Evolutionary conservation across 2,888 invertebrate genomes (phyloP).

Genomic region (Calliscelio sp.): DNA sequence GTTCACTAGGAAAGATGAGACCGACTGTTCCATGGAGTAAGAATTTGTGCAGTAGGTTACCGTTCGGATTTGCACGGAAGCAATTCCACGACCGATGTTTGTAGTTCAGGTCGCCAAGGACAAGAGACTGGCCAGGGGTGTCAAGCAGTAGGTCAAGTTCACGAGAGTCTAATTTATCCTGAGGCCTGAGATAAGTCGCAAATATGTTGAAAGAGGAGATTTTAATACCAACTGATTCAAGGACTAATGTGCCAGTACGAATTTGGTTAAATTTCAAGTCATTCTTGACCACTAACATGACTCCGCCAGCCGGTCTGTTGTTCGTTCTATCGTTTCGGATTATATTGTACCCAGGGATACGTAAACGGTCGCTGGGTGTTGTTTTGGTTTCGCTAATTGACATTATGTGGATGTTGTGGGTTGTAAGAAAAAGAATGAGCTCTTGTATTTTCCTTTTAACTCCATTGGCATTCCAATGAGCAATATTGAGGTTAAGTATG

Average conservation of each 20-base stretch:
- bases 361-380: background rate
- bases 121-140: background rate
- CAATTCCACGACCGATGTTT: background rate
- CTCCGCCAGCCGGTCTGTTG: background rate
- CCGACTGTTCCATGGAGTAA: background rate
- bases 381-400: background rate
- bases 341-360: background rate
- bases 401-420: background rate
- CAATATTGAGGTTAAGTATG: background rate
- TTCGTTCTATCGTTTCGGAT: background rate
- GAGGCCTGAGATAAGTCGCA: background rate
- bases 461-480: background rate
- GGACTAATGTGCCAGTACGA: background rate
- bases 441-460: background rate
- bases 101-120: background rate
- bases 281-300: background rate
- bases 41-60: background rate
- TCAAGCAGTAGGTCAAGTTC: background rate
- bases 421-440: background rate
- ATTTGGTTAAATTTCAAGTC: background rate
- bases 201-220: background rate
- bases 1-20: background rate
- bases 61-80: background rate
- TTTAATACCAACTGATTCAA: background rate
- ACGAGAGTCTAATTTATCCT: background rate